Evolutionary conservation across 1,140 invertebrate genomes (phyloP).

Genomic region (Achatina immaculata): DNA sequence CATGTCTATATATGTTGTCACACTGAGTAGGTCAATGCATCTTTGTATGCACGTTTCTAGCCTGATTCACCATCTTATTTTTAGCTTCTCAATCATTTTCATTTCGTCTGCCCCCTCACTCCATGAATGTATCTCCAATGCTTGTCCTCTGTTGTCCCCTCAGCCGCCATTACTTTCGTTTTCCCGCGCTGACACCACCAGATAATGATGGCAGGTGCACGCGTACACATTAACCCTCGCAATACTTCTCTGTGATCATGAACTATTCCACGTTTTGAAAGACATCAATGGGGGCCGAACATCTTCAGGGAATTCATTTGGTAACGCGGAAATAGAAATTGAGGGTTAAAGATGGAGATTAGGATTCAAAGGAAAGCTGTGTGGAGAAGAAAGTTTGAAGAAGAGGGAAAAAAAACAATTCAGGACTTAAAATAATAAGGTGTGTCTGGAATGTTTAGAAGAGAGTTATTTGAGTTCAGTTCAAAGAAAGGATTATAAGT

Average conservation of each 20-base stretch:
- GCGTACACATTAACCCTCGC: background rate
- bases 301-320: constrained; percentile 8
- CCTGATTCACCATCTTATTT: too few relatives aligned
- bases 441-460: background rate
- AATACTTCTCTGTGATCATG: background rate
- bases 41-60: too few relatives aligned
- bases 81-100: too few relatives aligned
- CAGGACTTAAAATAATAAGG: too few relatives aligned
- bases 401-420: background rate
- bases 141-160: background rate
- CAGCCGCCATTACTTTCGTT: background rate
- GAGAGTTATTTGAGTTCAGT: too few relatives aligned
- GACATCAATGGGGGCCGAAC: background rate
- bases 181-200: background rate
- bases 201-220: background rate
- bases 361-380: background rate
- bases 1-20: too few relatives aligned
- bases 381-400: background rate
- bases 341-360: background rate
- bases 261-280: background rate
- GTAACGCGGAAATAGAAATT: background rate
- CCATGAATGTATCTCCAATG: too few relatives aligned
- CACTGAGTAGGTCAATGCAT: too few relatives aligned
- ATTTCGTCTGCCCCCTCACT: too few relatives aligned
- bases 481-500: background rate